A percentile compares a stretch with the other conserved stretches of the same genome.
These are phyloP conservation scores for Chaetoderma sp. DNA, from an alignment of 2,888 invertebrate genomes.

Conservation along the genomic window DNA sequence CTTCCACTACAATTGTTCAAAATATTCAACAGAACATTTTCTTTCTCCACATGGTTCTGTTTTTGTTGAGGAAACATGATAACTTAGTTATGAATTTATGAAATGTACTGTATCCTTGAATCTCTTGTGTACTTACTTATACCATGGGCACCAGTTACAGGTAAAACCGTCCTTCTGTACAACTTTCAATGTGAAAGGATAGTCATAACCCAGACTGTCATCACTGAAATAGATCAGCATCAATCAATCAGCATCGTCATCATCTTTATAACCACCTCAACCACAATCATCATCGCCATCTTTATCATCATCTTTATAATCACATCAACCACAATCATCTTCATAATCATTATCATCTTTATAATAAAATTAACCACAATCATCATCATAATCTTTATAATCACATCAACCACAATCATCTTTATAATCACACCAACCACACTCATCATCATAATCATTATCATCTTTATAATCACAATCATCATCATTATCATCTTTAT, in stretches of 20 bases:
- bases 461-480: not conserved
- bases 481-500: not conserved
- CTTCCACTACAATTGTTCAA: no score
- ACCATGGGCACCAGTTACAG: slow-evolving; percentile 76
- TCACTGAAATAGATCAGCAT: slow-evolving; percentile 76
- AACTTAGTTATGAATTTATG: no score
- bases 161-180: slow-evolving; percentile 78
- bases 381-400: not conserved
- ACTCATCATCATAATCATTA: not conserved
- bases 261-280: no score
- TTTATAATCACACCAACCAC: not conserved
- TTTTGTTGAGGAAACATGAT: no score
- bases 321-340: no score
- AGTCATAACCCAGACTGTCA: slow-evolving; percentile 91
- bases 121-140: slow-evolving; percentile 70
- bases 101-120: no score
- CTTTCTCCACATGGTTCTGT: no score
- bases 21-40: no score
- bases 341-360: not conserved
- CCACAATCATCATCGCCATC: no score
- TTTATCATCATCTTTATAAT: no score
- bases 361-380: not conserved
- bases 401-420: not conserved
- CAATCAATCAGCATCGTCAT: not conserved
- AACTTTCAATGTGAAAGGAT: slow-evolving; percentile 88